These are phyloP conservation scores for Sebastes cheni DNA, from an alignment of 2,797 vertebrate species.

Conservation along the genomic window DNA sequence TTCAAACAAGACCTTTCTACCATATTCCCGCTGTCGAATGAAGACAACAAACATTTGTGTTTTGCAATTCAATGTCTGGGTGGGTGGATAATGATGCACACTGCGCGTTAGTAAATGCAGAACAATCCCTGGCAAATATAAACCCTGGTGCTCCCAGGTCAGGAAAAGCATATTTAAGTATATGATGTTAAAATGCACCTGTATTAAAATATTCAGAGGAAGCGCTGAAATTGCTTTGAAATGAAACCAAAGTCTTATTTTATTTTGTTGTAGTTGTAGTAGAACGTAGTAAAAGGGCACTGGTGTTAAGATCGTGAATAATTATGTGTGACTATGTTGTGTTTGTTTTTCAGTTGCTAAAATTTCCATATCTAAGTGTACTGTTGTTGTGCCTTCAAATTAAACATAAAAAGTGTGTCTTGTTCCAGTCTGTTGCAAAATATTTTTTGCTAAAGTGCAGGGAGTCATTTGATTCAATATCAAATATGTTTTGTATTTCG, in stretches of 20 bases:
- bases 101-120: constrained; percentile 20
- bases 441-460: background rate
- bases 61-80: constrained; percentile 36
- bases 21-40: constrained; percentile 8
- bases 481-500: background rate
- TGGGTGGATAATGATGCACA: constrained; percentile 54
- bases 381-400: background rate
- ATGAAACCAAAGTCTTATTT: background rate
- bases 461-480: background rate
- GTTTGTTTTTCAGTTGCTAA: background rate
- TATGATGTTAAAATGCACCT: constrained; percentile 26
- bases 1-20: constrained; percentile 45
- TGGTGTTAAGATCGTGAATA: background rate
- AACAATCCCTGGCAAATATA: constrained; percentile 28
- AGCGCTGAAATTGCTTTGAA: background rate
- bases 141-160: constrained; percentile 25
- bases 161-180: constrained; percentile 26
- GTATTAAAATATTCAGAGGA: constrained; percentile 22
- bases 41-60: constrained; percentile 36
- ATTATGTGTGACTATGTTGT: background rate
- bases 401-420: background rate
- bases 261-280: background rate
- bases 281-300: background rate
- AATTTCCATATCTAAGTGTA: background rate
- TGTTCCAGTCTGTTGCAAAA: background rate